Percentiles rank a stretch among this genome's conserved stretches.
Conservation (phyloP, 1,140 invertebrate species). For the Micrasema longulum region DNA sequence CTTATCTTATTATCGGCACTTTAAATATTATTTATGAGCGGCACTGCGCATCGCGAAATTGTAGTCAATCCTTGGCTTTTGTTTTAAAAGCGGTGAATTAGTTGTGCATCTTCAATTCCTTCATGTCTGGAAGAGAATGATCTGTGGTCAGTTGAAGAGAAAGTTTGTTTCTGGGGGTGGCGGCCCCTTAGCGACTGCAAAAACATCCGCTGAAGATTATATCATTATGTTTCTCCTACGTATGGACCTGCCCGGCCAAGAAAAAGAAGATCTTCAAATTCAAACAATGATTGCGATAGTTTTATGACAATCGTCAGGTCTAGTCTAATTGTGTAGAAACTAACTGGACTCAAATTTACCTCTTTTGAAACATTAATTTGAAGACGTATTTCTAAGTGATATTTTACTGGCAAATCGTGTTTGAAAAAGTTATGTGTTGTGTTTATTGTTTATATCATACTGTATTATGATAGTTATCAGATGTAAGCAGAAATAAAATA, state of each 20-base stretch:
- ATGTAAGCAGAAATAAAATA: no score
- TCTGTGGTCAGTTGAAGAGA: conserved; percentile 15
- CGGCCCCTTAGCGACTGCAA: neutral
- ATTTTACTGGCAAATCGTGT: no score
- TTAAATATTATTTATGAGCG: conserved; percentile 3
- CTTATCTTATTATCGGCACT: neutral
- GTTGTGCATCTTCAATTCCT: no score
- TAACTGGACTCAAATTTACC: no score
- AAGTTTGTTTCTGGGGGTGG: conserved; percentile 3
- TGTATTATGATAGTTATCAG: no score
- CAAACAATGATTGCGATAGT: neutral
- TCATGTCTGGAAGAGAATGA: conserved; percentile 25
- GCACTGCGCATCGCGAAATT: neutral
- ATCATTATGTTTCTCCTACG: conserved; percentile 50
- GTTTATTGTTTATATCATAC: no score
- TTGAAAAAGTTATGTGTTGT: no score
- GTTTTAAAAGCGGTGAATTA: no score
- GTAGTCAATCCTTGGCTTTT: no score
- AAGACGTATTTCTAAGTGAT: no score
- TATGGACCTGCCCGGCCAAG: conserved; percentile 46
- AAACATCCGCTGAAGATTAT: conserved; percentile 8
- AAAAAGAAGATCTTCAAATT: conserved; percentile 27
- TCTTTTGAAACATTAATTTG: no score
- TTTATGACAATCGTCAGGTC: conserved; percentile 10
- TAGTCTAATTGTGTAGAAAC: no score